phyloP scores from a whole-genome alignment of 2,888 invertebrate genomes.

The Xylota sylvarum region DNA sequence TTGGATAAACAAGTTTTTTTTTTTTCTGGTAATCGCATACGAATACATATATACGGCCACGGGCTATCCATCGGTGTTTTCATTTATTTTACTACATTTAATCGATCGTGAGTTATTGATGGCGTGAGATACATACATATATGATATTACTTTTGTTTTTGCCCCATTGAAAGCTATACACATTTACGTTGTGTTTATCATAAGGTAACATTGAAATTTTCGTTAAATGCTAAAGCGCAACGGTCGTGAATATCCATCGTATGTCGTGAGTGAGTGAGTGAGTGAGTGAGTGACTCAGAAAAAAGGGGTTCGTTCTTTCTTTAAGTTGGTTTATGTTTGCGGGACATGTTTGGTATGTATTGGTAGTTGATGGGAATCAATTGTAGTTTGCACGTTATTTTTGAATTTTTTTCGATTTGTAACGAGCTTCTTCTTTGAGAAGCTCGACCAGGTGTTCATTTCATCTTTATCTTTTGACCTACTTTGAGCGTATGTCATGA shows the following conservation, averaged over 20 bases:
- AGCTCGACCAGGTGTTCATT: too few species aligned
- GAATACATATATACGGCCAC: constrained; percentile 16
- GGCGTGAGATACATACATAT: constrained; percentile 56
- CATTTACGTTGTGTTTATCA: constrained; percentile 1
- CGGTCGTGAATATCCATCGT: constrained; percentile 35
- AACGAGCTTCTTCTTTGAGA: neutral
- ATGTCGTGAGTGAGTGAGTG: constrained; percentile 27
- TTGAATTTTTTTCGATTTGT: constrained; percentile 14
- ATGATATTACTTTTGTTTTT: neutral
- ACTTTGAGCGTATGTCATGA: too few species aligned
- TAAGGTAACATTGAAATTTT: constrained; percentile 55
- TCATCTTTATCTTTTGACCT: too few species aligned
- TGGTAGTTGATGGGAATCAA: constrained; percentile 1
- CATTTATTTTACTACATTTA: constrained; percentile 46
- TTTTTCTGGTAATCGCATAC: constrained; percentile 28
- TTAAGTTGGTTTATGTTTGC: constrained; percentile 11
- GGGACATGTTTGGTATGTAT: constrained; percentile 55
- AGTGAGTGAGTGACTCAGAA: constrained; percentile 41
- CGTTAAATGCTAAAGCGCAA: constrained; percentile 29
- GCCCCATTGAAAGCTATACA: neutral
- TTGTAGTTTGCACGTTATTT: constrained; percentile 18
- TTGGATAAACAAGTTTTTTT: constrained; percentile 69
- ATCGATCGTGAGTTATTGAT: constrained; percentile 65
- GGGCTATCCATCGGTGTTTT: constrained; percentile 29
- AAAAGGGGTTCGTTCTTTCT: neutral